Percentiles rank a stretch among this genome's conserved stretches.
These are phyloP conservation scores for Equus przewalskii DNA, from an alignment of 2,113 vertebrate genomes.

Conservation along the genomic window DNA sequence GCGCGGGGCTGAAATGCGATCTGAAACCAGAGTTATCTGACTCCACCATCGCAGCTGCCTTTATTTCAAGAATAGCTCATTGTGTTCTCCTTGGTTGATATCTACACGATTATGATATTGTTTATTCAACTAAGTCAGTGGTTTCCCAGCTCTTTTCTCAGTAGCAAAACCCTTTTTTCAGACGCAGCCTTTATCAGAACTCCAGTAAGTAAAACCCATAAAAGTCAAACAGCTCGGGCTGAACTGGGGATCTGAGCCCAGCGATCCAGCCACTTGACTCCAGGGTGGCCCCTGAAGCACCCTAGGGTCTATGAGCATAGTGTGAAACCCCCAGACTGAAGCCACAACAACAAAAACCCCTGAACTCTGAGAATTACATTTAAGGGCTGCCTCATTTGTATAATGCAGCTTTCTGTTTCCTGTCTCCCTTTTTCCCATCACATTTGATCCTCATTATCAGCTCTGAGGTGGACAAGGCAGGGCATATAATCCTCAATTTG, in stretches of 20 bases:
- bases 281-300: not conserved
- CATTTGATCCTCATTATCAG: conserved; percentile 66
- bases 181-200: not conserved
- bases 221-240: not conserved
- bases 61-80: conserved; percentile 12
- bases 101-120: not conserved
- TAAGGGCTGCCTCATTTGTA: conserved; percentile 43
- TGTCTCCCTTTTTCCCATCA: conserved; percentile 36
- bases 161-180: not conserved
- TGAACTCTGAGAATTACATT: not conserved
- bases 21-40: conserved; percentile 8
- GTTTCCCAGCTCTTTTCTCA: conserved; percentile 32
- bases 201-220: conserved; percentile 7
- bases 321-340: not conserved
- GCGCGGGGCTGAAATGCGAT: not conserved
- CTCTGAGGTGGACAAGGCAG: conserved; percentile 68
- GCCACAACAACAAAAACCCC: not conserved
- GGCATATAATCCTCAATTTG: conserved; percentile 71
- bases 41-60: not conserved
- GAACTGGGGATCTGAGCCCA: not conserved
- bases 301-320: not conserved
- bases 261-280: not conserved
- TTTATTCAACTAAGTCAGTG: conserved; percentile 25
- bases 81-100: conserved; percentile 12
- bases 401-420: conserved; percentile 37